Base-by-base conservation (phyloP, 2,888 invertebrate genomes). In the Drosophila percnosoma region DNA sequence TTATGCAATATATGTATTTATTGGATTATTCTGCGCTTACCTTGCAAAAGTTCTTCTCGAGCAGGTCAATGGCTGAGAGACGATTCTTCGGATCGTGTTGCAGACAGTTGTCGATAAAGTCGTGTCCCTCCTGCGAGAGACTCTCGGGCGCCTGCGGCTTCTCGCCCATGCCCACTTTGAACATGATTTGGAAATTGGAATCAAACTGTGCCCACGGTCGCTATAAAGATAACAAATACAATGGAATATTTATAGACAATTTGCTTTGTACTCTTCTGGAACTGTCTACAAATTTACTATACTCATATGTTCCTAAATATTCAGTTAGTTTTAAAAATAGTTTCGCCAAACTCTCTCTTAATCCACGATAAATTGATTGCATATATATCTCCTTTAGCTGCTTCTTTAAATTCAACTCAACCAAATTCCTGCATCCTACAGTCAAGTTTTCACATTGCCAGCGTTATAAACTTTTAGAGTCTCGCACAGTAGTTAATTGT, bases 101-200 rank as follows among this genome's bases (percentile, higher is more conserved):
- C 88, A 99, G 95, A 91, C 98, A 98, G 67, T 94, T 93, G 15
- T 94, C 93, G 61, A 98, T 94, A 93, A 99, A 98, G 86, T 96
- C 95, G 66, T 95, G 94, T 0, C 98, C 98, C 93, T 98, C 98
- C 65, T 95, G 95, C 40, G 97, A 97, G 66, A 98, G 94, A 40
- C 94, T 92, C 57, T 95, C 95, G 0, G 98, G 98, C 11, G 96
- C 94, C 77, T 95, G 94, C 0, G 98, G 98, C 69, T 95, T 95
- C 80, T 97, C 96, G 1, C 98, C 98, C 96, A 97, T 98, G 40
- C 98, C 98, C 88, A 98, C 98, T 94, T 97, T 96, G 93, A 97
- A 98, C 97, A 98, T 98, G 82, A 98, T 98, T 95, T 98, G 98
- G 93, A 97, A 97, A 94, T 97, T 97, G 82, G 97, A 97, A 94